phyloP scores from a whole-genome alignment of 2,888 invertebrate genomes.

The Parochlus steinenii region DNA sequence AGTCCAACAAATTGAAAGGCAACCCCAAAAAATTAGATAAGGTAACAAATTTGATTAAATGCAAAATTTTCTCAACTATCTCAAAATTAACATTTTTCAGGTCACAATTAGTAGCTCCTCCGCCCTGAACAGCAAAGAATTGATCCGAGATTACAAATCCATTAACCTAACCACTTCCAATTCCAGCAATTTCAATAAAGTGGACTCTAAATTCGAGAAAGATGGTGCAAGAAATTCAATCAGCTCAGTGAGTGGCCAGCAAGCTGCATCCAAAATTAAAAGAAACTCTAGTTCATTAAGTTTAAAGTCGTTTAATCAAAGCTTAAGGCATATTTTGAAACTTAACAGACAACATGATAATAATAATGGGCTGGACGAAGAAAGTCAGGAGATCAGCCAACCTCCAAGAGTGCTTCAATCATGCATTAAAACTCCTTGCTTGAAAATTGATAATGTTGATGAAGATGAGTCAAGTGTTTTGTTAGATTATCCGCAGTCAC shows the following conservation, averaged over 20 bases:
- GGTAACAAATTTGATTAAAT: no score
- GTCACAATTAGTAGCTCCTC: conserved; percentile 5
- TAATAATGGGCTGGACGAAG: conserved; percentile 5
- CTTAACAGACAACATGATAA: conserved; percentile 7
- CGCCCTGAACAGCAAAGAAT: conserved; percentile 6
- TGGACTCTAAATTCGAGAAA: conserved; percentile 1
- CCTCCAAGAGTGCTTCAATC: conserved; percentile 1
- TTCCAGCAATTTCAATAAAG: conserved; percentile 7
- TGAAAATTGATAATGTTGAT: conserved; percentile 26
- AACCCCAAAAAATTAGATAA: no score
- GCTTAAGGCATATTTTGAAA: conserved; percentile 24
- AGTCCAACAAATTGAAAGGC: no score
- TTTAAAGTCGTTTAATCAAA: conserved; percentile 29
- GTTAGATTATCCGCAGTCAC: conserved; percentile 24
- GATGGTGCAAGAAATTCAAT: conserved; percentile 5
- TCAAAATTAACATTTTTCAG: no score
- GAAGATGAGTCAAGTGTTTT: conserved; percentile 24
- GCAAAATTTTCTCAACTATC: no score
- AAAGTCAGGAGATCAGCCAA: conserved; percentile 4
- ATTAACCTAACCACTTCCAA: conserved; percentile 3
- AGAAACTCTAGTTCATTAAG: conserved; percentile 22
- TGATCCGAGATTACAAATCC: conserved; percentile 9
- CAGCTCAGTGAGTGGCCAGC: no score
- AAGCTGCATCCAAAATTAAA: conserved; percentile 14
- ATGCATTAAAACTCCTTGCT: conserved; percentile 20